phyloP scores from a whole-genome alignment of 2,113 vertebrate species.

The Hassar affinis region DNA sequence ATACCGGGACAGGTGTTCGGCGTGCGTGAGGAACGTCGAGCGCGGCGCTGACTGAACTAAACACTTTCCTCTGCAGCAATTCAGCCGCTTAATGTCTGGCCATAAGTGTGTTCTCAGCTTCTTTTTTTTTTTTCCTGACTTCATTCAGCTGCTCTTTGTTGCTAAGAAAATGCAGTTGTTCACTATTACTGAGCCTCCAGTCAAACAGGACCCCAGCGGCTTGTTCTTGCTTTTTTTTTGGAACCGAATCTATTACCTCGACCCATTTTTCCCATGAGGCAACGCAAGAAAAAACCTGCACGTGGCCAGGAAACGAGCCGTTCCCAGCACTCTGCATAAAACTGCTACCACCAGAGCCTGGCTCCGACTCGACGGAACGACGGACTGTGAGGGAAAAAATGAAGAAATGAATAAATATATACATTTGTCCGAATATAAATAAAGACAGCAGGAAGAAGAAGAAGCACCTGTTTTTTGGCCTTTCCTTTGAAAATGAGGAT shows the following conservation, averaged over 20 bases:
- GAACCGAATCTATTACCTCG: conserved; percentile 55
- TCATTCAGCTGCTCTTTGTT: conserved; percentile 35
- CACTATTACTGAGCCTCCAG: conserved; percentile 51
- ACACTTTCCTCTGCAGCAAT: background rate
- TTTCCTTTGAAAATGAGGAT: conserved; percentile 35
- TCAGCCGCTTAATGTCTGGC: background rate
- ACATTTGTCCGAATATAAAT: background rate
- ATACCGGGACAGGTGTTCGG: conserved; percentile 10
- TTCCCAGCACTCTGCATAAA: conserved; percentile 69
- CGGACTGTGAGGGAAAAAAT: conserved; percentile 50
- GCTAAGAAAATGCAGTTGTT: conserved; percentile 54
- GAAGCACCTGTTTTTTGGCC: conserved; percentile 37
- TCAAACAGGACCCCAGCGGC: conserved; percentile 39
- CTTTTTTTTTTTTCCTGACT: background rate
- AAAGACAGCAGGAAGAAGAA: background rate
- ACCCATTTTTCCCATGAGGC: conserved; percentile 58
- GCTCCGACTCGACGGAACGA: conserved; percentile 60
- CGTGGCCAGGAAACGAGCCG: conserved; percentile 70
- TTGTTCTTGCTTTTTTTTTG: background rate
- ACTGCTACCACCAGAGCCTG: conserved; percentile 63
- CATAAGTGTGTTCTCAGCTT: background rate
- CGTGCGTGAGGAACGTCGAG: background rate
- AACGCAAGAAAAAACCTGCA: conserved; percentile 51
- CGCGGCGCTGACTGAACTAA: background rate
- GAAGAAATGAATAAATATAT: conserved; percentile 32